Conservation (phyloP, 2,888 invertebrate species). For the Limulus polyphemus region DNA sequence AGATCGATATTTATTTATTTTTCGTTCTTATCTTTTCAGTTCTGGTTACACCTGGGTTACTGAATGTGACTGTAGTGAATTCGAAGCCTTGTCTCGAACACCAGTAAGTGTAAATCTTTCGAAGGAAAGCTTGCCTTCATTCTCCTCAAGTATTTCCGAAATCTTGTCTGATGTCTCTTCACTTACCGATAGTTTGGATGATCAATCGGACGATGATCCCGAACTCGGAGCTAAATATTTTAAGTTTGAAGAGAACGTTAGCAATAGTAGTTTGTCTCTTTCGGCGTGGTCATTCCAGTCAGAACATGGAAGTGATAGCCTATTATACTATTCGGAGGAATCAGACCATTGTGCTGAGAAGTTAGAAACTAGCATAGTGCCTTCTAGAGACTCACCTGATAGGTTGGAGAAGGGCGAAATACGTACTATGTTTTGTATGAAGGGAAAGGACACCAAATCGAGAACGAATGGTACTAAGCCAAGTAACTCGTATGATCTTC, state of each 20-base stretch:
- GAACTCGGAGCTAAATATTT: constrained; percentile 3
- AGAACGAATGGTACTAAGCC: no score
- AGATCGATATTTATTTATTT: no score
- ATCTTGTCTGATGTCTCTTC: background rate
- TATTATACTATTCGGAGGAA: no score
- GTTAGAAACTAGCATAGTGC: no score
- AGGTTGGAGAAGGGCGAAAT: no score
- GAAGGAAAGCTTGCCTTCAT: constrained; percentile 8
- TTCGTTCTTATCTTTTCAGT: constrained; percentile 1
- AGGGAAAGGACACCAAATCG: no score
- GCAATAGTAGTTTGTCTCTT: constrained; percentile 11
- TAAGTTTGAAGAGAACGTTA: background rate
- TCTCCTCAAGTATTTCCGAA: constrained; percentile 7
- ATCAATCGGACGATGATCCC: constrained; percentile 5
- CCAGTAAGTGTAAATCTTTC: constrained; percentile 1
- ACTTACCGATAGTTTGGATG: constrained; percentile 7
- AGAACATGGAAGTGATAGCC: no score
- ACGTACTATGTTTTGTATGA: no score
- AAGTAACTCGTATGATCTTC: no score
- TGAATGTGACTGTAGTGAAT: constrained; percentile 22
- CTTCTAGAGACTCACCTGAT: no score
- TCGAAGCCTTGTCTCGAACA: constrained; percentile 7
- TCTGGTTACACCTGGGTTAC: constrained; percentile 22
- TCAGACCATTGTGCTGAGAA: no score
- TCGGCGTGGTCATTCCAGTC: constrained; percentile 17